Conservation (phyloP, 2,888 invertebrate species). For the Scaptomyza cyrtandrae region DNA sequence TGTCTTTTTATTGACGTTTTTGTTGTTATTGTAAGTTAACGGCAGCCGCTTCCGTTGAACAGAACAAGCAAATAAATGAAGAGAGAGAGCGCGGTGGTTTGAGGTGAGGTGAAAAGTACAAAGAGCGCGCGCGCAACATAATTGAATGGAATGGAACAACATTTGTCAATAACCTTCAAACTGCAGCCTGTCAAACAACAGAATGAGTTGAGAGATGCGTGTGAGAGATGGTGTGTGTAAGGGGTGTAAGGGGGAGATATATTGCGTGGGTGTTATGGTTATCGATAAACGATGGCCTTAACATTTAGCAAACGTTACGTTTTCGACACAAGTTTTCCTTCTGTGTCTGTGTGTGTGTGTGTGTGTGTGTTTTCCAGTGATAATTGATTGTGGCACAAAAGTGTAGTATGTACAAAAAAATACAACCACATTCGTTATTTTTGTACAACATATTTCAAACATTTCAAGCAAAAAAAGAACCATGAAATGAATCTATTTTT, state of each 20-base stretch:
- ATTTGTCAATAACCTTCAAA: conserved; percentile 53
- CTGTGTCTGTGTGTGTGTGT: not conserved
- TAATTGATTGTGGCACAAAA: conserved; percentile 49
- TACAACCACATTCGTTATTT: conserved; percentile 56
- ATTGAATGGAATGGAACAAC: conserved; percentile 66
- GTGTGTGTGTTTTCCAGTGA: conserved; percentile 44
- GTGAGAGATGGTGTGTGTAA: conserved; percentile 1
- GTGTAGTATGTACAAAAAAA: conserved; percentile 10
- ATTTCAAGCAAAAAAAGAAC: conserved; percentile 66
- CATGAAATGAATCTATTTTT: conserved; percentile 79
- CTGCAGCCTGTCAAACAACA: conserved; percentile 7
- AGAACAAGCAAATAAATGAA: conserved; percentile 43
- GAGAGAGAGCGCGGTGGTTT: not conserved
- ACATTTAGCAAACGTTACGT: conserved; percentile 12
- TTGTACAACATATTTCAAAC: conserved; percentile 77
- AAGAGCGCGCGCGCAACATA: conserved; percentile 47
- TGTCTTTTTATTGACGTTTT: conserved; percentile 31
- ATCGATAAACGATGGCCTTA: conserved; percentile 32
- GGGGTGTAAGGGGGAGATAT: not conserved
- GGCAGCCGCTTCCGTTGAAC: conserved; percentile 64
- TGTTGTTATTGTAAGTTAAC: conserved; percentile 49
- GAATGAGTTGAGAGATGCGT: not conserved
- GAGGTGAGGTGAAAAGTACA: not conserved
- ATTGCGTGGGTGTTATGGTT: conserved; percentile 10
- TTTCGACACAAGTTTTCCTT: not conserved